Base-by-base conservation (phyloP, 2,797 vertebrate species). In the Kryptopterus vitreolus region DNA sequence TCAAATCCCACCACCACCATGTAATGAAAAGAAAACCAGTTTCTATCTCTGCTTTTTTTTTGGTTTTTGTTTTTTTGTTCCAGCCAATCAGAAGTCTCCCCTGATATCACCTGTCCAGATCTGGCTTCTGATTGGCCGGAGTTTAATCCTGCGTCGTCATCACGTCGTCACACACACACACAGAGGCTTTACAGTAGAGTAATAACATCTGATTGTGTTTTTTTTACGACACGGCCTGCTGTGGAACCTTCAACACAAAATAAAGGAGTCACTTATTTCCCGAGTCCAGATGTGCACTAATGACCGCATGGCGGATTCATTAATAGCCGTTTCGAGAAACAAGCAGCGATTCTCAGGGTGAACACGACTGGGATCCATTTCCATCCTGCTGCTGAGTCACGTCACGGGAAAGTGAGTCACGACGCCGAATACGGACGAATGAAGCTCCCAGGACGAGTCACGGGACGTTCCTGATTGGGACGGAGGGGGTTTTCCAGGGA, bases 201-300 rank as follows among this genome's bases (percentile, higher is more conserved):
- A 31, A 13, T 6, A 31, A 52, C 26, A 20, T 29, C 48, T 52
- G 20, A 33, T 48, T n/a, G 58, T 2, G 38, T 8, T 10, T 33
- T 10, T 3, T 16, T 0, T 22, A 71, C 2, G 29, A 35, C 18
- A 26, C 55, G 26, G n/a, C 53, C n/a, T 58, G 33, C 22, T 38
- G 58, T n/a, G 33, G 70, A 12, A 2, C 0, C 24, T 16, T 52
- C 9, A 58, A 78, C 76, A 78, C 63, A 76, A 75, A 76, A 57
- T 11, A 50, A 43, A 61, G n/a, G 38, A 74, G 29, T n/a, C 24
- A 26, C 80, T 57, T 35, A 75, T 75, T n/a, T n/a, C 81, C 71
- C 52, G 69, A 79, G 53, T 86, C 87, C 91, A 92, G 89, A 91
- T 92, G 90, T 89, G 78, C 66, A 83, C 82, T 91, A 89, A 92